A percentile compares a stretch with the other conserved stretches of the same genome.
phyloP scores from a whole-genome alignment of 1,140 invertebrate species.

The Anagrus nilaparvatae region DNA sequence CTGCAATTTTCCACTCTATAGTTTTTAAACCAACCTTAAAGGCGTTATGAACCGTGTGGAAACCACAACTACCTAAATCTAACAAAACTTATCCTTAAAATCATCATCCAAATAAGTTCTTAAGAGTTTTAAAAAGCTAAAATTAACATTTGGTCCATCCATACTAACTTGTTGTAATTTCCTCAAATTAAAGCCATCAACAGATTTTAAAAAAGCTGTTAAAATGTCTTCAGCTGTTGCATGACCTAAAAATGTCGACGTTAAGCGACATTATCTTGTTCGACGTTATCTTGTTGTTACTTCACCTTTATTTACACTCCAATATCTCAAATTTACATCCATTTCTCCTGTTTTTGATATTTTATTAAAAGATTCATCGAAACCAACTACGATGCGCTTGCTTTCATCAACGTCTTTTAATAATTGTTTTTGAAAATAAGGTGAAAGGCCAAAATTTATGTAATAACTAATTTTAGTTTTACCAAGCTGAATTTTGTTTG shows the following conservation, averaged over 20 bases:
- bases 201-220: constrained; percentile 7
- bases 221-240: constrained; percentile 15
- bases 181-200: constrained; percentile 2
- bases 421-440: too few species aligned
- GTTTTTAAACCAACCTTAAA: constrained; percentile 12
- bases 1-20: constrained; percentile 6
- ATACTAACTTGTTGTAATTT: constrained; percentile 20
- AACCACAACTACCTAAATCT: constrained; percentile 14
- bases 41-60: constrained; percentile 12
- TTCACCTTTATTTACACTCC: constrained; percentile 11
- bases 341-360: constrained; percentile 17
- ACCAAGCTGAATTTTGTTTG: too few species aligned
- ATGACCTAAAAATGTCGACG: constrained; percentile 16
- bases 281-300: too few species aligned
- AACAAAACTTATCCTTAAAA: constrained; percentile 6
- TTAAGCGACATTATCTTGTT: too few species aligned
- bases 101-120: neutral
- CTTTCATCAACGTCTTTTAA: constrained; percentile 10
- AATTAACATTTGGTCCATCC: constrained; percentile 16
- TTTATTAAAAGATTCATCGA: constrained; percentile 21
- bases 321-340: constrained; percentile 16
- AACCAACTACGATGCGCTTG: constrained; percentile 16
- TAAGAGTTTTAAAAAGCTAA: constrained; percentile 10
- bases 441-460: too few species aligned
- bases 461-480: too few species aligned